These are phyloP conservation scores for Drosophila rellima DNA, from an alignment of 2,888 invertebrate species.

Conservation along the genomic window DNA sequence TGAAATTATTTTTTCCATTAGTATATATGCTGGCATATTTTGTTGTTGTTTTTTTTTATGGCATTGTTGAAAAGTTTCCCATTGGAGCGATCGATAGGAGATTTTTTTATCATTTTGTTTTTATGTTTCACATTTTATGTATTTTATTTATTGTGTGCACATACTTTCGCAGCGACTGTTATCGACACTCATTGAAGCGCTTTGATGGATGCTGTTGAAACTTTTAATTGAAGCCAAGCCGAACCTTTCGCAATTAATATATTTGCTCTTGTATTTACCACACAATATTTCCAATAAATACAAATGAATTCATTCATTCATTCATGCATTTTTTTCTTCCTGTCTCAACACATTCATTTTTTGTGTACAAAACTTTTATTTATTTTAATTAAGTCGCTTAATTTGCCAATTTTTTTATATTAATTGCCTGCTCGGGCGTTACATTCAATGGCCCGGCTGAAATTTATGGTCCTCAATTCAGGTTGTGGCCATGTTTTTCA, in stretches of 20 bases:
- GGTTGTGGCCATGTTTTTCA: constrained; percentile 18
- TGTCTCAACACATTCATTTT: neutral
- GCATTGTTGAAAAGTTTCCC: constrained; percentile 62
- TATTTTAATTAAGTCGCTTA: constrained; percentile 69
- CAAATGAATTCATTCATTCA: constrained; percentile 13
- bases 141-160: constrained; percentile 64
- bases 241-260: constrained; percentile 65
- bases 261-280: constrained; percentile 53
- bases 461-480: constrained; percentile 42
- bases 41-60: constrained; percentile 28
- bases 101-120: constrained; percentile 41
- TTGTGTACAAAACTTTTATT: constrained; percentile 51
- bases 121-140: constrained; percentile 56
- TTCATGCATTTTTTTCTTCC: constrained; percentile 20
- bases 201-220: constrained; percentile 69
- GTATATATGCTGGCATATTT: constrained; percentile 35
- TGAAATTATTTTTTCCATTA: constrained; percentile 71
- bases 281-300: constrained; percentile 39
- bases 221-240: constrained; percentile 76
- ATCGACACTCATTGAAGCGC: constrained; percentile 70
- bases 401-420: constrained; percentile 48
- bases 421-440: constrained; percentile 50
- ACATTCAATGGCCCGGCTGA: constrained; percentile 40
- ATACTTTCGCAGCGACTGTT: constrained; percentile 66
- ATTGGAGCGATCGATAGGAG: constrained; percentile 55